These are phyloP conservation scores for Glaucopsyche alexis DNA, from an alignment of 2,888 invertebrate species.

Conservation along the genomic window DNA sequence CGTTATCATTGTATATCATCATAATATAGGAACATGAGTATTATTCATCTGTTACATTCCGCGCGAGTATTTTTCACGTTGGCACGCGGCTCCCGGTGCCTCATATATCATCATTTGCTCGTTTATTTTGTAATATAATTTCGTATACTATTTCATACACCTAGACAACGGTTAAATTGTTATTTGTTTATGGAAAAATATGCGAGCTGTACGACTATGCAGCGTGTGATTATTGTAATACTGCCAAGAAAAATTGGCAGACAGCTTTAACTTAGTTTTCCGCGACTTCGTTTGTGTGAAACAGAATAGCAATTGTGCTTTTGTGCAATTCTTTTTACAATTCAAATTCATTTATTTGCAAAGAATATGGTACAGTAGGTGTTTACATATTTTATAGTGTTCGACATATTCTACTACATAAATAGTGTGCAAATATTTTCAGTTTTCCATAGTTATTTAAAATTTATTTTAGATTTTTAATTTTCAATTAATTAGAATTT, in stretches of 20 bases:
- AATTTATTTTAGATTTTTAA: too few relatives aligned
- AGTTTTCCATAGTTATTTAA: too few relatives aligned
- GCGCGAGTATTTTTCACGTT: slow-evolving; percentile 36
- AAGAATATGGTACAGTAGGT: too few relatives aligned
- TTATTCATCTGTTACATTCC: slow-evolving; percentile 40
- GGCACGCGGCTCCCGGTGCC: slow-evolving; percentile 21
- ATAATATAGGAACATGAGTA: slow-evolving; percentile 35
- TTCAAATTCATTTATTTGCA: too few relatives aligned
- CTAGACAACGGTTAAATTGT: slow-evolving; percentile 27
- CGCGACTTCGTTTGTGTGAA: background rate
- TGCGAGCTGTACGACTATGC: background rate
- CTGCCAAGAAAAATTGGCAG: slow-evolving; percentile 19
- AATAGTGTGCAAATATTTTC: too few relatives aligned
- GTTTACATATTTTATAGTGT: too few relatives aligned
- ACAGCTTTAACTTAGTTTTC: background rate
- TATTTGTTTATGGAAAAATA: slow-evolving; percentile 24
- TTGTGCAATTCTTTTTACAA: too few relatives aligned
- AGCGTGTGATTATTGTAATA: slow-evolving; percentile 17
- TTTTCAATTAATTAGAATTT: too few relatives aligned
- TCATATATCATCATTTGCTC: slow-evolving; percentile 29
- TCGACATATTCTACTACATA: too few relatives aligned
- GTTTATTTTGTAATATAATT: slow-evolving; percentile 29
- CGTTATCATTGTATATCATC: slow-evolving; percentile 39
- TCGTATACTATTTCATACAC: slow-evolving; percentile 24
- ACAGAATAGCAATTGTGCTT: background rate